phyloP scores from a whole-genome alignment of 1,140 invertebrate genomes.

The Drosophila suzukii region DNA sequence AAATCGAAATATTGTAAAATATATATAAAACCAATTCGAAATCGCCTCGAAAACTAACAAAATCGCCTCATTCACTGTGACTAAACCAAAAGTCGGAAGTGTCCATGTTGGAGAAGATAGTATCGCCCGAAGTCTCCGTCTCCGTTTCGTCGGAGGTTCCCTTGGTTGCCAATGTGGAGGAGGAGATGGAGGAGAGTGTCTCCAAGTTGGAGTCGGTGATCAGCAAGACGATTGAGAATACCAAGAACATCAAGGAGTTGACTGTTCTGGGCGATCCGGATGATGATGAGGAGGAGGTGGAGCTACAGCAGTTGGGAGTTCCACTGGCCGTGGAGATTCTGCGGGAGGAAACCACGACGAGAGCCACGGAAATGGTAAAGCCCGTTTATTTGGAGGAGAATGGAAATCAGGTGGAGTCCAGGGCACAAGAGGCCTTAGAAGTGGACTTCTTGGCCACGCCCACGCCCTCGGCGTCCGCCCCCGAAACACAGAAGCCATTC shows the following conservation, averaged over 20 bases:
- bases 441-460: constrained; percentile 45
- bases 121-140: constrained; percentile 5
- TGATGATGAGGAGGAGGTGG: constrained; percentile 69
- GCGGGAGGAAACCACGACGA: constrained; percentile 34
- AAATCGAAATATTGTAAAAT: constrained; percentile 10
- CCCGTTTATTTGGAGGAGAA: constrained; percentile 22
- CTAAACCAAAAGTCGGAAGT: constrained; percentile 39
- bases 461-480: constrained; percentile 25
- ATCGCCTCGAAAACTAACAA: constrained; percentile 30
- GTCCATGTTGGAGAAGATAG: constrained; percentile 14
- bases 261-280: constrained; percentile 60
- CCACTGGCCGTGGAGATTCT: constrained; percentile 32
- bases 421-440: constrained; percentile 26
- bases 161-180: constrained; percentile 48
- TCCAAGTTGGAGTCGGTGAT: constrained; percentile 80
- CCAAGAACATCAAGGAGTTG: constrained; percentile 78
- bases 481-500: constrained; percentile 29
- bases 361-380: constrained; percentile 46
- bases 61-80: constrained; percentile 13
- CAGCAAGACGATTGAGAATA: constrained; percentile 83
- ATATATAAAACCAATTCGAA: constrained; percentile 11
- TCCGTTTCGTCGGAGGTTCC: constrained; percentile 13
- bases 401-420: constrained; percentile 53
- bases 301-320: constrained; percentile 54
- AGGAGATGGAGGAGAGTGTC: constrained; percentile 78